phyloP scores from a whole-genome alignment of 2,797 vertebrate genomes.

The Allobates femoralis region DNA sequence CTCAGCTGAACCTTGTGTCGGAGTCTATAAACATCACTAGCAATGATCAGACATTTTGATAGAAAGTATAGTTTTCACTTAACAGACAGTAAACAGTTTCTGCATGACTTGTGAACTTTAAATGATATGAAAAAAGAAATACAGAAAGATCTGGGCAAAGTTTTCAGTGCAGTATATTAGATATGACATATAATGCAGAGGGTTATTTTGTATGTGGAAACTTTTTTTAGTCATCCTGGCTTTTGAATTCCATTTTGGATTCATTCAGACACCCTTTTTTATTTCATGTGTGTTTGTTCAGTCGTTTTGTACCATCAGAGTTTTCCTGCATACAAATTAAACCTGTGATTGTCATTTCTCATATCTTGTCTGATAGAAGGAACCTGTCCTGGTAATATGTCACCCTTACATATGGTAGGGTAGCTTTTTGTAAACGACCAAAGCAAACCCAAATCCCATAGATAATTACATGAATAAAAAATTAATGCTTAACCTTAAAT shows the following conservation, averaged over 20 bases:
- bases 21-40: constrained; percentile 14
- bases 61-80: background rate
- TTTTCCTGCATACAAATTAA: too few relatives aligned
- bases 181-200: background rate
- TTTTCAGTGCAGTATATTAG: background rate
- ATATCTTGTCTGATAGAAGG: too few relatives aligned
- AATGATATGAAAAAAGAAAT: background rate
- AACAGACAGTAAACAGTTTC: background rate
- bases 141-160: background rate
- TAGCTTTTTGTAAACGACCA: too few relatives aligned
- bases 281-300: too few relatives aligned
- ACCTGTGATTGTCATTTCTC: too few relatives aligned
- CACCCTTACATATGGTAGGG: too few relatives aligned
- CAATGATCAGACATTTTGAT: background rate
- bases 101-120: background rate
- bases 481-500: too few relatives aligned
- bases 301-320: too few relatives aligned
- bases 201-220: background rate
- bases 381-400: too few relatives aligned
- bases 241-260: background rate
- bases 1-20: constrained; percentile 17
- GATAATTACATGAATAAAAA: too few relatives aligned
- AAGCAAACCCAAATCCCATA: too few relatives aligned
- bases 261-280: too few relatives aligned
- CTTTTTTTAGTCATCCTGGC: background rate